phyloP scores from a whole-genome alignment of 2,888 invertebrate species.

The Athetis lepigone region DNA sequence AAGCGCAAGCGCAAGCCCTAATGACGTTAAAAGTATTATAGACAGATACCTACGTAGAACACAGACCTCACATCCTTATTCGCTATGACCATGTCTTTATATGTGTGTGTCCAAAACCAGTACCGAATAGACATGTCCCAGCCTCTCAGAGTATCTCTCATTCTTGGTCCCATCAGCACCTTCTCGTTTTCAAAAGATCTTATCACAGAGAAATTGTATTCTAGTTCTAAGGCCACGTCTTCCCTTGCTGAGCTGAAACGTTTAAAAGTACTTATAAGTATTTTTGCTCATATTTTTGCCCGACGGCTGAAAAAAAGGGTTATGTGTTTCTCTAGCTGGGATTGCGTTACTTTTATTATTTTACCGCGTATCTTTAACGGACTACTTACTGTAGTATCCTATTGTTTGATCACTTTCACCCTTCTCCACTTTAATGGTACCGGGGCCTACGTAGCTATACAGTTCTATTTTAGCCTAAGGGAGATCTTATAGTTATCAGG shows the following conservation, averaged over 20 bases:
- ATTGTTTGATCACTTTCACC: no score
- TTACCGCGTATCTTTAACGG: no score
- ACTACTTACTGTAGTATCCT: no score
- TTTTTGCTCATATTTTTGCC: no score
- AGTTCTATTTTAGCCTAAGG: no score
- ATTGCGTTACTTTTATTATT: no score
- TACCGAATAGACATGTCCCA: constrained; percentile 97
- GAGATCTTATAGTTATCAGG: no score
- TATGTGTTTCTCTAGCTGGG: no score
- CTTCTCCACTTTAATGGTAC: no score
- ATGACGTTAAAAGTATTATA: neutral
- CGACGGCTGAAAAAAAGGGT: no score
- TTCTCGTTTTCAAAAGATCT: constrained; percentile 94
- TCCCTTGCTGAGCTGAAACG: constrained; percentile 65
- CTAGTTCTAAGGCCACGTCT: constrained; percentile 78
- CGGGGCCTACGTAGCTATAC: no score
- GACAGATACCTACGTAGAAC: constrained; percentile 17
- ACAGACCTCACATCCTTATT: constrained; percentile 79
- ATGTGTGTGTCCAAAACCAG: constrained; percentile 95
- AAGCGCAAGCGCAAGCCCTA: no score
- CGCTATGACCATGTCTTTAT: constrained; percentile 87
- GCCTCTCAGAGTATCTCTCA: constrained; percentile 94
- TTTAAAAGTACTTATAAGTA: neutral
- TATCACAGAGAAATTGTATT: constrained; percentile 93
- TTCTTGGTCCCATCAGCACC: constrained; percentile 93